phyloP scores from a whole-genome alignment of 2,797 vertebrate genomes.

The Rhyacichthys aspro region DNA sequence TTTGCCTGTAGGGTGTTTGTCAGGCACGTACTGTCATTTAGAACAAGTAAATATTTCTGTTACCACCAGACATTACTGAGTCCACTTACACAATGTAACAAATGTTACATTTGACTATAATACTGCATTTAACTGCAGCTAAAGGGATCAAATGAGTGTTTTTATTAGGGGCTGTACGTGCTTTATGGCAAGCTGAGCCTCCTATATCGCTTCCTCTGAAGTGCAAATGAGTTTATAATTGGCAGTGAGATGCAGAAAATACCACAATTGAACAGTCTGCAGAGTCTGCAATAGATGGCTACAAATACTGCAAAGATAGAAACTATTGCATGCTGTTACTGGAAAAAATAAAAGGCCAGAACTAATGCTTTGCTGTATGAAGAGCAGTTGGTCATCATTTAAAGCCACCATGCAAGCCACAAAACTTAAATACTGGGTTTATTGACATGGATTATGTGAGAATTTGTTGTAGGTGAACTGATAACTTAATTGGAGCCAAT shows the following conservation, averaged over 20 bases:
- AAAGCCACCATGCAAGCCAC: constrained; percentile 10
- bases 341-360: too few species aligned
- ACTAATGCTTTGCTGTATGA: neutral
- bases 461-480: constrained; percentile 54
- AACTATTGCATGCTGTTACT: neutral
- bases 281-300: constrained; percentile 44
- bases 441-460: constrained; percentile 46
- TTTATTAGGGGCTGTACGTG: constrained; percentile 54
- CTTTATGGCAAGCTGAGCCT: constrained; percentile 52
- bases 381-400: neutral
- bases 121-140: constrained; percentile 20
- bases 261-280: constrained; percentile 39
- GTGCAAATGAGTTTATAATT: constrained; percentile 76
- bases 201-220: constrained; percentile 64
- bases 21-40: constrained; percentile 46
- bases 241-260: constrained; percentile 62
- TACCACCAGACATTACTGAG: constrained; percentile 46
- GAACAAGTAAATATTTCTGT: constrained; percentile 59
- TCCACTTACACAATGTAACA: constrained; percentile 32
- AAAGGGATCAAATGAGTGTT: constrained; percentile 43
- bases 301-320: constrained; percentile 39
- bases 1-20: constrained; percentile 51
- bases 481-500: constrained; percentile 61
- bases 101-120: too few species aligned
- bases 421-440: constrained; percentile 37